Conservation (phyloP, 2,797 vertebrate genomes). For the Dendrocincla tyrannina region DNA sequence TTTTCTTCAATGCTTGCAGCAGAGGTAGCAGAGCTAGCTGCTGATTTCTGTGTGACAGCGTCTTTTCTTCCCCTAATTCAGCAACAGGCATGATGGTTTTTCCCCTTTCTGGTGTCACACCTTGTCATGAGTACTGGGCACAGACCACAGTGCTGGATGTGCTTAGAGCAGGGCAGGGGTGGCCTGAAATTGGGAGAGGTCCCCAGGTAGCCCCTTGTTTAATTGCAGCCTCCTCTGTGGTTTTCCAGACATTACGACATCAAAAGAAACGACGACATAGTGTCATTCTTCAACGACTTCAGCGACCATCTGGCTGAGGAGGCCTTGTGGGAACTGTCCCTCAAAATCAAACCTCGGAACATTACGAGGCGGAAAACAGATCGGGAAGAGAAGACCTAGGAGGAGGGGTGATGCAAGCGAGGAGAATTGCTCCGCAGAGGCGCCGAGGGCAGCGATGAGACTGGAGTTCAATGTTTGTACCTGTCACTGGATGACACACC, state of each 20-base stretch:
- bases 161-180: neutral
- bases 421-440: slow-evolving; percentile 2
- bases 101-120: neutral
- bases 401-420: neutral
- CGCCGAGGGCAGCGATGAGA: slow-evolving; percentile 31
- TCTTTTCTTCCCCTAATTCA: neutral
- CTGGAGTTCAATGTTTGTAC: slow-evolving; percentile 55
- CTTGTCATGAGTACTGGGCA: neutral
- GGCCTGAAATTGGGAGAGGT: neutral
- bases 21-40: neutral
- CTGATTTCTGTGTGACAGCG: neutral
- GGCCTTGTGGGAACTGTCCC: slow-evolving; percentile 97
- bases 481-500: slow-evolving; percentile 12
- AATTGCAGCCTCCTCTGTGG: neutral
- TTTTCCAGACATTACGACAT: slow-evolving; percentile 91
- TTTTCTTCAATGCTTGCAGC: neutral
- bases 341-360: slow-evolving; percentile 97
- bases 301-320: slow-evolving; percentile 98
- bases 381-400: slow-evolving; percentile 95
- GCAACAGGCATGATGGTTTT: fast-evolving
- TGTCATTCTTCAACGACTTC: slow-evolving; percentile 99
- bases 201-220: neutral
- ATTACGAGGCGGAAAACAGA: slow-evolving; percentile 91
- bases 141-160: neutral
- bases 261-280: slow-evolving; percentile 94